phyloP scores from a whole-genome alignment of 2,113 vertebrate species.

The Corythaixoides concolor region DNA sequence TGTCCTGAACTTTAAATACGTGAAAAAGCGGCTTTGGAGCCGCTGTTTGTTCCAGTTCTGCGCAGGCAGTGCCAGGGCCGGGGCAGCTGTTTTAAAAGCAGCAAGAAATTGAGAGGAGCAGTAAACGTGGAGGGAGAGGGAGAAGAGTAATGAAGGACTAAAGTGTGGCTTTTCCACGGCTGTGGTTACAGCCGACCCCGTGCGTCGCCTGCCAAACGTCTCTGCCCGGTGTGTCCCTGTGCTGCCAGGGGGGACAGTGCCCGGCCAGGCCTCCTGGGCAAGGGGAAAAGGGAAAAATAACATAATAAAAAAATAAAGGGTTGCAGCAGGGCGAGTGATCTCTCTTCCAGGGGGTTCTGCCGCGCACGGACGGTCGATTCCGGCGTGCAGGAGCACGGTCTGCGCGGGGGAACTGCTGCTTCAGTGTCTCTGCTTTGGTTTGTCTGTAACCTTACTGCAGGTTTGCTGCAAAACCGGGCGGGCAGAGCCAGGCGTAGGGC shows the following conservation, averaged over 20 bases:
- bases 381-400: fast-evolving
- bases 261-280: not conserved
- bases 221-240: fast-evolving
- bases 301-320: too few relatives aligned
- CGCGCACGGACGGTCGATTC: fast-evolving
- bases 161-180: not conserved
- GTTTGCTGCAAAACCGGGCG: fast-evolving
- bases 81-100: not conserved
- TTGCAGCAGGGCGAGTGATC: not conserved
- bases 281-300: too few relatives aligned
- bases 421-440: not conserved
- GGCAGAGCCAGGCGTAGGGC: not conserved
- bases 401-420: not conserved
- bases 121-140: too few relatives aligned
- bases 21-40: fast-evolving
- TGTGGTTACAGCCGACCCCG: not conserved
- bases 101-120: not conserved
- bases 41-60: fast-evolving
- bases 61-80: not conserved
- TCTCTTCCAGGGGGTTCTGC: not conserved
- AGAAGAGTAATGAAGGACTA: not conserved
- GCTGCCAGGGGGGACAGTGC: not conserved
- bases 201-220: fast-evolving
- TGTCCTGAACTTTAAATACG: not conserved
- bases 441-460: fast-evolving